phyloP scores from a whole-genome alignment of 2,113 vertebrate species.

The Uria aalge region DNA sequence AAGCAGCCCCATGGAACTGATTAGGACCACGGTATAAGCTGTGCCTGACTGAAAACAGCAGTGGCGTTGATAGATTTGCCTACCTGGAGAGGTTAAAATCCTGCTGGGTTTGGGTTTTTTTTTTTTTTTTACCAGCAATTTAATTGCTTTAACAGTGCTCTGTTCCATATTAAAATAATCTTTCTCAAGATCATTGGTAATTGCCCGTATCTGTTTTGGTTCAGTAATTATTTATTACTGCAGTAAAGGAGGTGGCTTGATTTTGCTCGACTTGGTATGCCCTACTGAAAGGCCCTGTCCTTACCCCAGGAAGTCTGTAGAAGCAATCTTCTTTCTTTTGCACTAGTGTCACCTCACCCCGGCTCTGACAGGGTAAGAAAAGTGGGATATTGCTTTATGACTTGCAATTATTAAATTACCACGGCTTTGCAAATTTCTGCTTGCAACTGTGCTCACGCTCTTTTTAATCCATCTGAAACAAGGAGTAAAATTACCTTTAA shows the following conservation, averaged over 20 bases:
- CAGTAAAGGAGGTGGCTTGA: background rate
- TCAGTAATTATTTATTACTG: background rate
- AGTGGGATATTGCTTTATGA: background rate
- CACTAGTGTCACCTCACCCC: background rate
- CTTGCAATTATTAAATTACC: background rate
- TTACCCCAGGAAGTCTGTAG: background rate
- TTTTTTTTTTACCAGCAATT: background rate
- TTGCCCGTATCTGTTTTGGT: background rate
- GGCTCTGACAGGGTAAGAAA: background rate
- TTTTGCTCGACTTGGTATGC: background rate
- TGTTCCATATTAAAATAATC: slow-evolving; percentile 1
- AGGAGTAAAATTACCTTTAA: background rate
- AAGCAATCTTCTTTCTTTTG: background rate
- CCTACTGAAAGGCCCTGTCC: background rate
- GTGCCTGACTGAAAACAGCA: background rate
- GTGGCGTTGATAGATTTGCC: background rate
- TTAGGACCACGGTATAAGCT: background rate
- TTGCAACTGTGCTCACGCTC: background rate
- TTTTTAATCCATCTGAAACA: background rate
- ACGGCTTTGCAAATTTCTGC: background rate
- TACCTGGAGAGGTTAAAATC: background rate
- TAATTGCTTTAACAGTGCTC: background rate
- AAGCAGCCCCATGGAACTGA: background rate
- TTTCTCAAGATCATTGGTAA: background rate
- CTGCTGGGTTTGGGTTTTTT: background rate